These are phyloP conservation scores for Uria lomvia DNA, from an alignment of 2,113 vertebrate genomes.

Conservation along the genomic window DNA sequence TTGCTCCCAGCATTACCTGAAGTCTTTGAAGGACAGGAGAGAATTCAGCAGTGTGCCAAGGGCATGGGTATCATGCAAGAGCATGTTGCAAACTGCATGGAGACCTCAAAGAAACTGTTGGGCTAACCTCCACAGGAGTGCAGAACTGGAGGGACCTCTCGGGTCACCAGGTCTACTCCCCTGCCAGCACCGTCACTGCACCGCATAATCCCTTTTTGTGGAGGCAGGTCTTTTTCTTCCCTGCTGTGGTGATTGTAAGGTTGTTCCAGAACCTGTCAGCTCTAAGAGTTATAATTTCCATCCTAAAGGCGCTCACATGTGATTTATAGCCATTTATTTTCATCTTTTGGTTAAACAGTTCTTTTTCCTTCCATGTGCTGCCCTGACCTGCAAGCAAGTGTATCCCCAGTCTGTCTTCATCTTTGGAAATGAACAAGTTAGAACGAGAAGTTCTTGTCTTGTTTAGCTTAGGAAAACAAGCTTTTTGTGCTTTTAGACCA, in stretches of 20 bases:
- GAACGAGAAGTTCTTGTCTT: constrained; percentile 11
- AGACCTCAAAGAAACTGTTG: neutral
- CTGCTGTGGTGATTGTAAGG: neutral
- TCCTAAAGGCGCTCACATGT: neutral
- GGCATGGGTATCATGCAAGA: neutral
- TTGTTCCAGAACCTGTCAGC: neutral
- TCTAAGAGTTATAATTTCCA: neutral
- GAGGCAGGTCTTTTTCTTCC: neutral
- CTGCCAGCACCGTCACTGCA: neutral
- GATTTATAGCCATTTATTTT: constrained; percentile 17
- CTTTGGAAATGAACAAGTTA: constrained; percentile 13
- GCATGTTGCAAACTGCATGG: neutral
- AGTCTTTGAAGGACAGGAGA: neutral
- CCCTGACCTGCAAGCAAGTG: neutral
- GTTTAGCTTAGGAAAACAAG: constrained; percentile 23
- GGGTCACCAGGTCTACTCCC: neutral
- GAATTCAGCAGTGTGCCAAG: neutral
- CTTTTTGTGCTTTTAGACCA: neutral
- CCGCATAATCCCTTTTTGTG: neutral
- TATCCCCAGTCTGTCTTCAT: neutral
- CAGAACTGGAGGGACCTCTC: neutral
- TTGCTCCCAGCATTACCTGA: neutral
- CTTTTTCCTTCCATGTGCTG: neutral
- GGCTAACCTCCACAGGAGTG: neutral
- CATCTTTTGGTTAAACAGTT: neutral